Conservation (phyloP, 2,113 vertebrate genomes). For the Phyllostomus hastatus region DNA sequence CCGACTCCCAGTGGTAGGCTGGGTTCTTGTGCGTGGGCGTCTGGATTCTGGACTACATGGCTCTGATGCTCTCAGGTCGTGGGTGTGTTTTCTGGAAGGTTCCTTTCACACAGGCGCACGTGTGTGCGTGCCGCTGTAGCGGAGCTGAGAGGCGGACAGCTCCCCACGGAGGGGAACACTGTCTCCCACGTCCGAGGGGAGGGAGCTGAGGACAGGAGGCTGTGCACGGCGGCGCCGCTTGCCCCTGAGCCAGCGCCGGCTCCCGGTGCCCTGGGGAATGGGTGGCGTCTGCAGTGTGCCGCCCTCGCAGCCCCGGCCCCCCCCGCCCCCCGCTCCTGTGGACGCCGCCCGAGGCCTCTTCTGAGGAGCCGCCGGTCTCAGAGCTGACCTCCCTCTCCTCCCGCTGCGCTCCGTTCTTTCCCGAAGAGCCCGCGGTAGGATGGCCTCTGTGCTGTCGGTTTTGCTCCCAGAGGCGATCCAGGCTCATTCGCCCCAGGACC, state of each 20-base stretch:
- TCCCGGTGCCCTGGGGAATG: not conserved
- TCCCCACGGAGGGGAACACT: not conserved
- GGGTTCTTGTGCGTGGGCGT: not conserved
- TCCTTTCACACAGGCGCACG: rapidly evolving
- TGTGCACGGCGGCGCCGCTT: not conserved
- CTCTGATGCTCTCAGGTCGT: rapidly evolving
- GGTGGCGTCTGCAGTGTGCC: no score
- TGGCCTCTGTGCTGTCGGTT: not conserved
- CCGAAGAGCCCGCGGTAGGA: not conserved
- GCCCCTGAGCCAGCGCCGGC: not conserved
- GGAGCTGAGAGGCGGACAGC: rapidly evolving
- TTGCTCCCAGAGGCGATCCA: not conserved
- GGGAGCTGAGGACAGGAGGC: not conserved
- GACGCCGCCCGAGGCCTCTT: not conserved
- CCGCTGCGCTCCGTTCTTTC: not conserved
- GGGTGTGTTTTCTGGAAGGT: not conserved
- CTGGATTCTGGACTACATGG: not conserved
- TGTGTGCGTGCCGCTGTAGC: rapidly evolving
- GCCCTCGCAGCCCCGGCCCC: not conserved
- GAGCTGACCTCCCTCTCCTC: no score
- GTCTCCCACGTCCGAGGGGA: not conserved
- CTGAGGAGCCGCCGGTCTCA: not conserved
- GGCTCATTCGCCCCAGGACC: not conserved
- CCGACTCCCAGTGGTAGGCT: rapidly evolving
- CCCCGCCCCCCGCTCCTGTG: no score